phyloP scores from a whole-genome alignment of 2,113 vertebrate species.

The Onychostoma macrolepis region DNA sequence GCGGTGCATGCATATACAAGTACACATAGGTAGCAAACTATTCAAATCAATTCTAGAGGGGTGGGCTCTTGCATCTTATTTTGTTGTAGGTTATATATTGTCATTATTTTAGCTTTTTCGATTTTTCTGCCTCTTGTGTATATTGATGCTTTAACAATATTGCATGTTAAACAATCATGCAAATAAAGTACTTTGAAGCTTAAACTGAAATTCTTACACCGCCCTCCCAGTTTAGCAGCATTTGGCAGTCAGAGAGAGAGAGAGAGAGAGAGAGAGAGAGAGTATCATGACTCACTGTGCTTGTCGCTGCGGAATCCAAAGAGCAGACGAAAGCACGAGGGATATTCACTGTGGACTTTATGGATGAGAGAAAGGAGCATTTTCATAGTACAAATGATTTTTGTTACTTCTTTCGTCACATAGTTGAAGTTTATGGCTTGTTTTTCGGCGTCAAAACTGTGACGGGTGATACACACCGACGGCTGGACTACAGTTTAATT shows the following conservation, averaged over 20 bases:
- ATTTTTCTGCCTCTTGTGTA: not conserved
- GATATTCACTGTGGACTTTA: slow-evolving; percentile 38
- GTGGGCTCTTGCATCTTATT: not conserved
- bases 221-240: slow-evolving; percentile 15
- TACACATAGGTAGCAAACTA: not conserved
- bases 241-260: slow-evolving; percentile 2
- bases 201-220: not conserved
- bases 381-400: slow-evolving; percentile 12
- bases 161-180: not conserved
- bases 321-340: slow-evolving; percentile 21
- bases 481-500: not conserved
- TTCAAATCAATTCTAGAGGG: not conserved
- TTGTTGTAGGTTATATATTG: not conserved
- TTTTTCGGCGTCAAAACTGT: slow-evolving; percentile 1
- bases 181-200: not conserved
- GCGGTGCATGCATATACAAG: not conserved
- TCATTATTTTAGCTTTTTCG: not conserved
- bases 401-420: not conserved
- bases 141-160: not conserved
- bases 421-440: slow-evolving; percentile 26
- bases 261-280: slow-evolving; percentile 40
- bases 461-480: not conserved
- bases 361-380: not conserved
- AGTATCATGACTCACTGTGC: slow-evolving; percentile 39
- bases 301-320: slow-evolving; percentile 40